Evolutionary conservation across 2,888 invertebrate genomes (phyloP).

Genomic region (Xestia ashworthii): DNA sequence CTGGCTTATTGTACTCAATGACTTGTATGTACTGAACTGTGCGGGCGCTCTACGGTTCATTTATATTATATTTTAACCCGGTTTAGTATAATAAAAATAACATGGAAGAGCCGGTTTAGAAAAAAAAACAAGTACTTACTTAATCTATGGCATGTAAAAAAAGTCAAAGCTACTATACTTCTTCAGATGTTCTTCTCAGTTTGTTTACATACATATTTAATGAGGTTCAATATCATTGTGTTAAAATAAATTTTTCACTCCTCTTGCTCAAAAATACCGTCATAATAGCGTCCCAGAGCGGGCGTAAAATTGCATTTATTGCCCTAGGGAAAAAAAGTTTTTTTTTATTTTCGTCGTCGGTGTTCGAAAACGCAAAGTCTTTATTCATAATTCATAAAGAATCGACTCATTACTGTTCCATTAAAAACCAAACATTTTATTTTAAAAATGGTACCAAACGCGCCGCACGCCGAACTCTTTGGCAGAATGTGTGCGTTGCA

Average conservation of each 20-base stretch:
- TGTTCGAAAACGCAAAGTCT: no score
- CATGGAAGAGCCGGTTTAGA: constrained; percentile 57
- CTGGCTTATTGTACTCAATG: constrained; percentile 56
- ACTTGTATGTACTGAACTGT: constrained; percentile 50
- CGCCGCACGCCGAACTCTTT: no score
- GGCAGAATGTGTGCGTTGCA: no score
- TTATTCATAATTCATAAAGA: no score
- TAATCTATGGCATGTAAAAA: background rate
- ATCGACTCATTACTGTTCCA: no score
- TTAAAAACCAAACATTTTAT: no score
- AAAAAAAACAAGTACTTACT: background rate
- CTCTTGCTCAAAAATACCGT: no score
- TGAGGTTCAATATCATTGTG: background rate
- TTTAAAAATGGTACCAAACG: no score
- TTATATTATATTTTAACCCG: constrained; percentile 59
- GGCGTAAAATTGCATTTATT: no score
- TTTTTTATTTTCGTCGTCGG: no score
- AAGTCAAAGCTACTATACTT: background rate
- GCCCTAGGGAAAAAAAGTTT: no score
- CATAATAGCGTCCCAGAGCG: no score
- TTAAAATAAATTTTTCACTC: background rate
- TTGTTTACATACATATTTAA: constrained; percentile 6
- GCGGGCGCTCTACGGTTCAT: constrained; percentile 35
- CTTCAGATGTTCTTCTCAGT: background rate
- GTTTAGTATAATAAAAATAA: constrained; percentile 45